phyloP scores from a whole-genome alignment of 2,888 invertebrate species.

The Villa cingulata region DNA sequence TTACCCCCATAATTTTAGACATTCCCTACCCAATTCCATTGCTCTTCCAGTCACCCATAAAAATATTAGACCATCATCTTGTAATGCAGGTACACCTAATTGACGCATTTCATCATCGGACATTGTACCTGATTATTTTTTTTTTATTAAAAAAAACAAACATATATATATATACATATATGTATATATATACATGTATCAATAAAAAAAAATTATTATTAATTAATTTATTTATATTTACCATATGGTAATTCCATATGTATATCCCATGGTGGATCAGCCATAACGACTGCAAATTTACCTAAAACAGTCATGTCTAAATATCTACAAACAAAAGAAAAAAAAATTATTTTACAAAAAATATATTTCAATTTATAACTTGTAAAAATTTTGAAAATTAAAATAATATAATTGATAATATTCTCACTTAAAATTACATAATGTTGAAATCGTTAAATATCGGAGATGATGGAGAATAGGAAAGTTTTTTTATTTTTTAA shows the following conservation, averaged over 20 bases:
- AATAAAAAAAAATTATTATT: too few species aligned
- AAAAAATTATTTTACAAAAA: too few species aligned
- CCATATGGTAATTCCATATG: constrained; percentile 99
- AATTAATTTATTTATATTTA: constrained; percentile 1
- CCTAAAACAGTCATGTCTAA: constrained; percentile 42
- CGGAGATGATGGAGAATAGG: too few species aligned
- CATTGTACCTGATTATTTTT: constrained; percentile 63
- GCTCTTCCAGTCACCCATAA: constrained; percentile 92
- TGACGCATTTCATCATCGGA: constrained; percentile 97
- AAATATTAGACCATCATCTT: constrained; percentile 92
- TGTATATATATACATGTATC: not conserved
- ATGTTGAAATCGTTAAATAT: too few species aligned
- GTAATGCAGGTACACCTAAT: constrained; percentile 81
- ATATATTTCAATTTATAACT: too few species aligned
- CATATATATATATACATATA: not conserved
- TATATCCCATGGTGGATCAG: constrained; percentile 98
- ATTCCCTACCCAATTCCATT: constrained; percentile 82
- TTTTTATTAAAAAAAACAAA: too few species aligned
- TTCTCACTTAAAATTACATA: too few species aligned
- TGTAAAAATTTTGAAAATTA: too few species aligned
- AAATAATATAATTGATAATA: too few species aligned
- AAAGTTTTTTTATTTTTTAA: too few species aligned
- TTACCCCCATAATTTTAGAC: constrained; percentile 83
- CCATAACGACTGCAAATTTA: constrained; percentile 99
- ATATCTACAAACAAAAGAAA: constrained; percentile 14